Base-by-base conservation (phyloP, 2,797 vertebrate species). In the Arrhamphus sclerolepis region DNA sequence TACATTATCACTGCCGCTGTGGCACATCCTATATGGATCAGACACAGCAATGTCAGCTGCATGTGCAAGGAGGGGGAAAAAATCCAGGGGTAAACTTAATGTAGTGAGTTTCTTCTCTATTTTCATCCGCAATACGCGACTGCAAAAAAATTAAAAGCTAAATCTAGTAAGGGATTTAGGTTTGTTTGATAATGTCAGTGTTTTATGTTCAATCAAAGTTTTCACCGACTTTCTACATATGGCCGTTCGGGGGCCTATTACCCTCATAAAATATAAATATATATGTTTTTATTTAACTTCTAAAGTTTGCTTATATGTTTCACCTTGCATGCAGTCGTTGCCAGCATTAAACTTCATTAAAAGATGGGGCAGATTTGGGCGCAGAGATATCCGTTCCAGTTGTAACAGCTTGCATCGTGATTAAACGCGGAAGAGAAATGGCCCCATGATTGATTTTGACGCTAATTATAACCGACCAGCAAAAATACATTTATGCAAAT, bases 401-500 rank as follows among this genome's bases (percentile, higher is more conserved):
- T 92, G 93, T 93, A 94, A 93, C 93, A 85, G 93, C 91, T 93
- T 95, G 92, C 92, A 93, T 95, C 92, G 94, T 95, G 96, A 96
- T 97, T 97, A 96, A 96, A 95, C 90, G 91, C 90, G 78, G 76
- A 94, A 92, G 94, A 96, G 92, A 93, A 97, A 96, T 94, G 92
- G 93, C 85, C 84, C 84, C 89, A 75, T 94, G 94, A 98, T 96
- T 96, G 94, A 95, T 94, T 95, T 94, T 95, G 95, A 97, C 94
- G 95, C 93, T 97, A 98, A 97, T 98, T 97, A 92, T 86, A 91
- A 90, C 84, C 85, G 90, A 95, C 93, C 85, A 92, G 94, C 92
- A 94, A 94, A 94, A 94, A 95, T 94, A 96, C 91, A 93, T 94
- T 95, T 94, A 95, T 96, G 93, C 93, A 96, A 96, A 98, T 95